Base-by-base conservation (phyloP, 2,113 vertebrate genomes). In the Hydrolagus affinis region DNA sequence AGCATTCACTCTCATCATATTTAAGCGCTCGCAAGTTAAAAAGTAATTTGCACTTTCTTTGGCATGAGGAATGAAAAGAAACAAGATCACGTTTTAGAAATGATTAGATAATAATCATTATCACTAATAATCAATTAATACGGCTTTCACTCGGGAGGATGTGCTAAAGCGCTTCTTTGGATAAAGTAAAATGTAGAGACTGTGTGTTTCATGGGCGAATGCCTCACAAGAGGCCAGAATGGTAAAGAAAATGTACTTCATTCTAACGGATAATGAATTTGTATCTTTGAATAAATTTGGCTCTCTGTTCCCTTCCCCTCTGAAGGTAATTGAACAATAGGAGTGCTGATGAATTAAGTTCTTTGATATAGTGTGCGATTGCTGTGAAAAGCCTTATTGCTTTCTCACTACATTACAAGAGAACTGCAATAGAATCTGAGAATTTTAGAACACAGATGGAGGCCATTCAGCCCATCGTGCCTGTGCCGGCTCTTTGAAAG, bases 1-100 rank as follows among this genome's bases (percentile, higher is more conserved):
- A 91, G 90, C 92, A 91, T 90, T 91, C 62, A 66, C 78, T 64
- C 25, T 9, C 25, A 32, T 21, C 30, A 17, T 25, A 10, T 17
- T 32, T 3, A 66, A 62, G 3, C 62, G 19, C 78, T 44, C 25
- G 66, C 60, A 83, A 25, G 78, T 83, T 83, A 66, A 64, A 32
- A 83, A 66, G 78, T 19, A 23, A 83, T 83, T 64, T 83, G 78
- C 66, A 83, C 66, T 83, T 83, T 32, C 66, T 83, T 66, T 60
- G 44, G 30, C 78, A 68, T 11, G 60, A 83, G 78, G 66, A 68
- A 83, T 64, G 66, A 1, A 44, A 66, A 32, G 62, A 83, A 59
- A 78, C 9, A 62, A 78, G 60, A 78, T 23, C 76, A 78, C 23
- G 62, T 83, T 83, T 66, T 28, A 66, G 78, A 68, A 83, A 83